Evolutionary conservation across 2,113 vertebrate species (phyloP).

Genomic region (Ornithorhynchus anatinus): DNA sequence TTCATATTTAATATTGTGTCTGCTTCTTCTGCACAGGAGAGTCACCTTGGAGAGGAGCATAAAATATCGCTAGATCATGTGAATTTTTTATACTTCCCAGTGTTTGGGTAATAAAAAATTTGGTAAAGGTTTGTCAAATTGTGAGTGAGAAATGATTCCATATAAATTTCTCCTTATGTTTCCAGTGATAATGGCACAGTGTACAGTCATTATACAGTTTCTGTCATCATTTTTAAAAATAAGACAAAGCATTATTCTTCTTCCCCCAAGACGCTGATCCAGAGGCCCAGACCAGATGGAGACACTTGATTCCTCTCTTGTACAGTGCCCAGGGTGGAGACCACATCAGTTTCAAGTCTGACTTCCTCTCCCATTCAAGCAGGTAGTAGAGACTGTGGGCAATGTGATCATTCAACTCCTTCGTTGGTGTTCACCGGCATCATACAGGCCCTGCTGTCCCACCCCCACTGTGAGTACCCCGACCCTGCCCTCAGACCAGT

Average conservation of each 20-base stretch:
- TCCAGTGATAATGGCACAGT: constrained; percentile 9
- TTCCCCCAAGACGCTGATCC: not conserved
- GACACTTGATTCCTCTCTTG: too few species aligned
- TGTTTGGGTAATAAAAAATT: constrained; percentile 46
- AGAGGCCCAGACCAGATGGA: too few species aligned
- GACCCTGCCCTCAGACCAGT: too few species aligned
- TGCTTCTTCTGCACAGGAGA: constrained; percentile 15
- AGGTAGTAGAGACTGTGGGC: too few species aligned
- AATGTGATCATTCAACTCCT: too few species aligned
- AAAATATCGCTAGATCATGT: constrained; percentile 31
- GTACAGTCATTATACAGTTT: not conserved
- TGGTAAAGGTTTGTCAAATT: constrained; percentile 26
- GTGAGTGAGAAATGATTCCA: constrained; percentile 35
- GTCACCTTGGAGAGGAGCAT: constrained; percentile 5
- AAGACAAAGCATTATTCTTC: constrained; percentile 11
- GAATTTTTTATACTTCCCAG: constrained; percentile 24
- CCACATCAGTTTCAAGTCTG: too few species aligned
- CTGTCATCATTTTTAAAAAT: constrained; percentile 20
- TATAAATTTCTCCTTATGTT: constrained; percentile 34
- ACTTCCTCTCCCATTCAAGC: too few species aligned
- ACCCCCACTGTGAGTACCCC: too few species aligned
- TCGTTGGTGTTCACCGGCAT: too few species aligned
- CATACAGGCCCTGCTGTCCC: too few species aligned
- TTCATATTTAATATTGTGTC: constrained; percentile 8
- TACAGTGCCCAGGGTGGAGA: too few species aligned